Conservation (phyloP, 2,113 vertebrate genomes). For the Ammodytes dubius region DNA sequence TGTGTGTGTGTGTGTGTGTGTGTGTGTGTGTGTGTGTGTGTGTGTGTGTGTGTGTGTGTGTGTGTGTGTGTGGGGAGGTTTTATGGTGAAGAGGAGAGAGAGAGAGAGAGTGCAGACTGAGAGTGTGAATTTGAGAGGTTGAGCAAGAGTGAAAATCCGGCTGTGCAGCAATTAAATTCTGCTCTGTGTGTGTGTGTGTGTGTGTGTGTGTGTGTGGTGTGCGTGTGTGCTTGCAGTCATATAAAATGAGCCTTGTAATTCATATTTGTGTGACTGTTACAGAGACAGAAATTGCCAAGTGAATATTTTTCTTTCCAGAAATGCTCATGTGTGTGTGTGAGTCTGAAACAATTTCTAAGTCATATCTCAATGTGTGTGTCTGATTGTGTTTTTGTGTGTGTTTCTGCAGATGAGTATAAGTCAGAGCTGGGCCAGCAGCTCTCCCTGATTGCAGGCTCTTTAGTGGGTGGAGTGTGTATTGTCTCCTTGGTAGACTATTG, state of each 20-base stretch:
- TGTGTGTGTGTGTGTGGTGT: slow-evolving; percentile 17
- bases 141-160: slow-evolving; percentile 44
- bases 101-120: slow-evolving; percentile 27
- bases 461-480: slow-evolving; percentile 93
- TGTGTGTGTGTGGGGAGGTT: slow-evolving; percentile 18
- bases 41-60: slow-evolving; percentile 16
- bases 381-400: slow-evolving; percentile 34
- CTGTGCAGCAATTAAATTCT: slow-evolving; percentile 64
- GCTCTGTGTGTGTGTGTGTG: slow-evolving; percentile 37
- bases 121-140: slow-evolving; percentile 39
- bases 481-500: slow-evolving; percentile 94
- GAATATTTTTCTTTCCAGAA: slow-evolving; percentile 22
- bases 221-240: slow-evolving; percentile 38
- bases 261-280: slow-evolving; percentile 17
- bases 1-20: slow-evolving; percentile 8
- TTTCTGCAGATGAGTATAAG: slow-evolving; percentile 92
- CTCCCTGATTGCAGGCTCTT: slow-evolving; percentile 92
- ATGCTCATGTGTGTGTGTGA: slow-evolving; percentile 11
- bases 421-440: slow-evolving; percentile 95
- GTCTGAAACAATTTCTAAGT: slow-evolving; percentile 8
- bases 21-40: slow-evolving; percentile 7
- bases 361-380: neutral
- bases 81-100: slow-evolving; percentile 28
- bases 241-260: slow-evolving; percentile 47
- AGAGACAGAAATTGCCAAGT: slow-evolving; percentile 27